A percentile compares a stretch with the other conserved stretches of the same genome.
These are phyloP conservation scores for Ammodramus savannarum DNA, from an alignment of 2,113 vertebrate species.

Conservation along the genomic window DNA sequence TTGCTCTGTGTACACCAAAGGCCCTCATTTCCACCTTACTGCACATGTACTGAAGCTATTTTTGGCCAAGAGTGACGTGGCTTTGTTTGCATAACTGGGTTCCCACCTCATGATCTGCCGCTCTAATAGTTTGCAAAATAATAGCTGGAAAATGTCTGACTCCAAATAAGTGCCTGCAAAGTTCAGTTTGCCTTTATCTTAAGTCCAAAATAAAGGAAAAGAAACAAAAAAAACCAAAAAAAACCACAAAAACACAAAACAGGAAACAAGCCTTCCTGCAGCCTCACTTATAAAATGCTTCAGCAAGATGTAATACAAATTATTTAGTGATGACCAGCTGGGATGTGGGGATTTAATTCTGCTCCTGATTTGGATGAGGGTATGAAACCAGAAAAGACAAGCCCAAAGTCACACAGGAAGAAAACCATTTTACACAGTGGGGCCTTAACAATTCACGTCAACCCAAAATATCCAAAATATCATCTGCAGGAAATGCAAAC, in stretches of 20 bases:
- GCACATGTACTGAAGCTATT: conserved; percentile 53
- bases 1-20: not conserved
- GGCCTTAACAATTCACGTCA: not conserved
- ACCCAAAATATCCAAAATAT: conserved; percentile 16
- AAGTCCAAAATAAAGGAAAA: not conserved
- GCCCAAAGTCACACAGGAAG: not conserved
- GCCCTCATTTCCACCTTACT: conserved; percentile 36
- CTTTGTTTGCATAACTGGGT: conserved; percentile 60
- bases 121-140: conserved; percentile 54
- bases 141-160: not conserved
- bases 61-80: conserved; percentile 35
- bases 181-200: not conserved
- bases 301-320: not conserved
- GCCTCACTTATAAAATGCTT: not conserved
- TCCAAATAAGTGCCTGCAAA: not conserved
- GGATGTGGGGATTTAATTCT: not conserved
- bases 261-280: not conserved
- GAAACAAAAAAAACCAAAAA: not conserved
- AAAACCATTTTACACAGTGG: not conserved
- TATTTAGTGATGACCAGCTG: not conserved
- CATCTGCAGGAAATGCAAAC: conserved; percentile 5
- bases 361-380: not conserved
- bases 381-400: not conserved
- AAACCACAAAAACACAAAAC: too few relatives aligned
- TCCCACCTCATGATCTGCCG: conserved; percentile 43